These are phyloP conservation scores for Campylomormyrus numenius DNA, from an alignment of 2,113 vertebrate genomes.

Conservation along the genomic window DNA sequence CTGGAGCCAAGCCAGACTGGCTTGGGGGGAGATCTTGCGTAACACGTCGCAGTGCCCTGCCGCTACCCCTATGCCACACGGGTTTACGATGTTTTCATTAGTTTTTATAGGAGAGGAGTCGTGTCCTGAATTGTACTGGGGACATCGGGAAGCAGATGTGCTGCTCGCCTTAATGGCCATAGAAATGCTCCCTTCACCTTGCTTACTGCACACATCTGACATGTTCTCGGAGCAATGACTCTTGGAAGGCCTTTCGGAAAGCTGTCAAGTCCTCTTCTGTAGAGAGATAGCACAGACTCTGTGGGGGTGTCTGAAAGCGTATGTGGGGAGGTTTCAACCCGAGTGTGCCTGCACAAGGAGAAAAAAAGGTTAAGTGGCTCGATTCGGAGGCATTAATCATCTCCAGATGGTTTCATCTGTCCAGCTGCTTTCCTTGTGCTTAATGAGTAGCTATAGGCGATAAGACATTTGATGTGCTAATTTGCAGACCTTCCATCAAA, in stretches of 20 bases:
- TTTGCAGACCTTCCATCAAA: constrained; percentile 23
- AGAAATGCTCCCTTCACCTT: background rate
- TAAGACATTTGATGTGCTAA: constrained; percentile 6
- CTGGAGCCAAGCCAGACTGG: background rate
- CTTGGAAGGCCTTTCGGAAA: background rate
- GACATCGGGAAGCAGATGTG: background rate
- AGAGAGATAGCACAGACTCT: constrained; percentile 1
- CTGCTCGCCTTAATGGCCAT: background rate
- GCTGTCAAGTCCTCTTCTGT: constrained; percentile 3
- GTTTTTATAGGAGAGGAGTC: constrained; percentile 27
- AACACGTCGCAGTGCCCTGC: background rate
- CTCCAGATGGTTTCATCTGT: constrained; percentile 30
- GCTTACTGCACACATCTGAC: background rate
- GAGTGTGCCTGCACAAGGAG: background rate
- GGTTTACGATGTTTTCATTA: constrained; percentile 30
- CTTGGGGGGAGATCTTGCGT: background rate
- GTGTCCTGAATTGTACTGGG: background rate
- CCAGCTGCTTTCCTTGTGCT: constrained; percentile 18
- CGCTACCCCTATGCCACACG: constrained; percentile 6
- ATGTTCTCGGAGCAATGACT: background rate
- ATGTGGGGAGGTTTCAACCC: background rate
- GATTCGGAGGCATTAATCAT: constrained; percentile 14
- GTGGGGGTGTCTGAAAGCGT: constrained; percentile 5
- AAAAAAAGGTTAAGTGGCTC: constrained; percentile 18
- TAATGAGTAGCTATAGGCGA: constrained; percentile 24